Percentiles rank a stretch among this genome's conserved stretches.
Conservation (phyloP, 2,888 invertebrate species). For the Phorcus lineatus region DNA sequence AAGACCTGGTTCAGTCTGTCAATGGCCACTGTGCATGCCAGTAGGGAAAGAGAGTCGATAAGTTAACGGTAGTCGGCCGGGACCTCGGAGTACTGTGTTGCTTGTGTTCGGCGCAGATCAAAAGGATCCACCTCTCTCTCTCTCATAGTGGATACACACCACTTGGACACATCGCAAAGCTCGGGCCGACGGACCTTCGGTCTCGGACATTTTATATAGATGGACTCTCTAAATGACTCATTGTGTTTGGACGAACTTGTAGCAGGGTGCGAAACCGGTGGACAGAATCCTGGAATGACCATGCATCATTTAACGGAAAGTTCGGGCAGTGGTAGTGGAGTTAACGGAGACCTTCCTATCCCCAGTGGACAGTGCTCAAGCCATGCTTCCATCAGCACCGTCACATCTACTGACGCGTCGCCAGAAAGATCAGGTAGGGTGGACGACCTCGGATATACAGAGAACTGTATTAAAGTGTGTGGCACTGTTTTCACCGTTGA, state of each 20-base stretch:
- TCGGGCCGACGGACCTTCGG: conserved; percentile 10
- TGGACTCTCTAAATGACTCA: conserved; percentile 66
- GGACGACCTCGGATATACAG: background rate
- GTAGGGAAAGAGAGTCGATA: background rate
- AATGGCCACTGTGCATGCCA: background rate
- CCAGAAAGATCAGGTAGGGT: conserved; percentile 48
- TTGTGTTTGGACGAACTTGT: conserved; percentile 66
- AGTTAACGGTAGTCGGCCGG: conserved; percentile 3
- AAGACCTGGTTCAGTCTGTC: conserved; percentile 1
- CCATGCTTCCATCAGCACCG: conserved; percentile 41
- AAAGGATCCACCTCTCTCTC: conserved; percentile 5
- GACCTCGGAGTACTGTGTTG: conserved; percentile 8
- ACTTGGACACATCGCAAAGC: background rate
- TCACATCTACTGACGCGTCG: conserved; percentile 51
- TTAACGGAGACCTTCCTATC: conserved; percentile 39
- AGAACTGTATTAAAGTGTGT: too few species aligned
- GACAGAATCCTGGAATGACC: conserved; percentile 43
- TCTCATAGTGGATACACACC: background rate
- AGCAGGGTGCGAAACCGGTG: conserved; percentile 40
- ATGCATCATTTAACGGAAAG: conserved; percentile 47
- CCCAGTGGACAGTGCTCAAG: conserved; percentile 40
- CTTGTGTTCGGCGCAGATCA: background rate
- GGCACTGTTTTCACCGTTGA: too few species aligned
- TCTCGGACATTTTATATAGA: conserved; percentile 49
- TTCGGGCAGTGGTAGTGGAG: conserved; percentile 33